Conservation (phyloP, 2,888 invertebrate genomes). For the Tetropium fuscum region DNA sequence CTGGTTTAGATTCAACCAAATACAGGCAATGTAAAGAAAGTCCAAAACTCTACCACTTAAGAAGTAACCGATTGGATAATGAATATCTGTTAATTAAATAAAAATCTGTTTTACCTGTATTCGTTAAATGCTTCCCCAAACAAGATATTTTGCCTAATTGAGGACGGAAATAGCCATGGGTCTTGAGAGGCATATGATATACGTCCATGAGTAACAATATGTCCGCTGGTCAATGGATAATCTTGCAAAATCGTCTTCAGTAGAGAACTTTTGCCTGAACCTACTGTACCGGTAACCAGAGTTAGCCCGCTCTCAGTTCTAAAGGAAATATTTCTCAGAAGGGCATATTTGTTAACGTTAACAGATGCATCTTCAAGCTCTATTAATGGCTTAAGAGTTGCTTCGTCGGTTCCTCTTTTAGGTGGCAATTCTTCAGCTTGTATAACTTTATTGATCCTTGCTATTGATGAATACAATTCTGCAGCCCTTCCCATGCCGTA, state of each 20-base stretch:
- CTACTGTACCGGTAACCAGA: slow-evolving; percentile 75
- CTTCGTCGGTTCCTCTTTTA: slow-evolving; percentile 33
- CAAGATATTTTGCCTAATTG: slow-evolving; percentile 81
- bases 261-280: slow-evolving; percentile 73
- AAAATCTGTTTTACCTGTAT: slow-evolving; percentile 68
- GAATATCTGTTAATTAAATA: too few relatives aligned
- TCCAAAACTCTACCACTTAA: too few relatives aligned
- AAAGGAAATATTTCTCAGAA: slow-evolving; percentile 64
- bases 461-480: slow-evolving; percentile 81
- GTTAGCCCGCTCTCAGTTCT: slow-evolving; percentile 64
- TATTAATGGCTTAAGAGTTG: slow-evolving; percentile 45
- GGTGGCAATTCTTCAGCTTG: slow-evolving; percentile 62
- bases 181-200: slow-evolving; percentile 72
- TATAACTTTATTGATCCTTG: slow-evolving; percentile 74
- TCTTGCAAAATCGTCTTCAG: slow-evolving; percentile 65
- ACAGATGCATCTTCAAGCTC: slow-evolving; percentile 47
- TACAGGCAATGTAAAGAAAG: too few relatives aligned
- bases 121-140: slow-evolving; percentile 75
- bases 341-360: slow-evolving; percentile 48
- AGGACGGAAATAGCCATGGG: slow-evolving; percentile 72
- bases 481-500: slow-evolving; percentile 85
- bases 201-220: slow-evolving; percentile 66
- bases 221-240: slow-evolving; percentile 61
- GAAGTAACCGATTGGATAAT: too few relatives aligned
- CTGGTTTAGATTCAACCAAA: too few relatives aligned